Percentiles rank a stretch among this genome's conserved stretches.
These are phyloP conservation scores for Drosophila subobscura DNA, from an alignment of 1,140 invertebrate species.

Conservation along the genomic window DNA sequence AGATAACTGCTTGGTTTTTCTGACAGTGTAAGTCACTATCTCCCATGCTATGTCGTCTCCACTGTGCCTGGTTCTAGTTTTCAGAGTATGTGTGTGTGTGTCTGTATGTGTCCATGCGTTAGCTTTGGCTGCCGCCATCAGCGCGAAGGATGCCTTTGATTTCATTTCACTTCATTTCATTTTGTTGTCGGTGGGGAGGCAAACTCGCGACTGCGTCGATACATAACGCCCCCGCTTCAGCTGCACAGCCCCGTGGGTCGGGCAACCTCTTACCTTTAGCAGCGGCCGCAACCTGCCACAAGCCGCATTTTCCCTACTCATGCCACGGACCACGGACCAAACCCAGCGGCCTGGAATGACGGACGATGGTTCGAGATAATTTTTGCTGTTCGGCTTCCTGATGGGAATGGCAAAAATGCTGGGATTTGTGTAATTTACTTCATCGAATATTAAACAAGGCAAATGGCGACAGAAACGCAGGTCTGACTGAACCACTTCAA, in stretches of 20 bases:
- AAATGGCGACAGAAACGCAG: constrained; percentile 32
- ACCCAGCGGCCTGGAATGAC: constrained; percentile 69
- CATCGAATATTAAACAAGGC: constrained; percentile 29
- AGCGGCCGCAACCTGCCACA: constrained; percentile 11
- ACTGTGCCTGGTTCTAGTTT: constrained; percentile 7
- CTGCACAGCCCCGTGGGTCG: not conserved
- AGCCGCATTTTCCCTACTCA: constrained; percentile 1
- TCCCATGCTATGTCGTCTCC: not conserved
- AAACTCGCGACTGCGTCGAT: constrained; percentile 46
- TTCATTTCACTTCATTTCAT: constrained; percentile 81
- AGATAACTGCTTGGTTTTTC: not conserved
- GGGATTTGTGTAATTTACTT: constrained; percentile 59
- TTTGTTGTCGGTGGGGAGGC: constrained; percentile 56
- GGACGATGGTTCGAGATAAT: constrained; percentile 44
- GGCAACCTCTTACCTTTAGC: constrained; percentile 3
- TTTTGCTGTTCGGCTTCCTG: constrained; percentile 13
- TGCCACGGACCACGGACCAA: constrained; percentile 20
- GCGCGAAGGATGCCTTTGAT: constrained; percentile 73
- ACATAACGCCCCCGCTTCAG: not conserved
- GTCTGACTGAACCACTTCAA: not conserved
- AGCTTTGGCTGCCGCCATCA: constrained; percentile 47
- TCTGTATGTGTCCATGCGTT: constrained; percentile 57
- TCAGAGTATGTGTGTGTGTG: constrained; percentile 23
- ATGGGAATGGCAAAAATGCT: constrained; percentile 41
- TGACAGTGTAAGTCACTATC: constrained; percentile 1